A percentile compares a stretch with the other conserved stretches of the same genome.
These are phyloP conservation scores for Microtus ochrogaster DNA, from an alignment of 2,113 vertebrate species.

Conservation along the genomic window DNA sequence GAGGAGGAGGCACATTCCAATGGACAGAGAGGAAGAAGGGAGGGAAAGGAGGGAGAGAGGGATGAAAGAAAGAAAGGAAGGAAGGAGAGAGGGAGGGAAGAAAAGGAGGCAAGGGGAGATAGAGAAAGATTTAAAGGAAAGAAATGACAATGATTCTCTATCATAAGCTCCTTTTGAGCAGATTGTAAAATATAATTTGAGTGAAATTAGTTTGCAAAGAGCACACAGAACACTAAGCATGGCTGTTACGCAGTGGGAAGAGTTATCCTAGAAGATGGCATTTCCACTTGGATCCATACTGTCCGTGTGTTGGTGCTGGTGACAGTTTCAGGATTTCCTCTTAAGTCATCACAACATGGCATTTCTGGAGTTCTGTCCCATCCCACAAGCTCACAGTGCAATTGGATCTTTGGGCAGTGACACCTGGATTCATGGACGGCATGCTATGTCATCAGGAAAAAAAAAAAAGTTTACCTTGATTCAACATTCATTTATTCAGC, in stretches of 20 bases:
- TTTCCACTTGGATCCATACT: slow-evolving; percentile 67
- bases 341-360: not conserved
- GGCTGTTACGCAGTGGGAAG: slow-evolving; percentile 81
- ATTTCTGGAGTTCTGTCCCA: slow-evolving; percentile 66
- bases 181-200: slow-evolving; percentile 84
- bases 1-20: slow-evolving; percentile 73
- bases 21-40: not conserved
- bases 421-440: slow-evolving; percentile 45
- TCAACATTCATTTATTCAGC: slow-evolving; percentile 48
- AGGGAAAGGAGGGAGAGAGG: not conserved
- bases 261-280: slow-evolving; percentile 78
- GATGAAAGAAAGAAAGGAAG: not conserved
- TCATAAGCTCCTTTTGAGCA: slow-evolving; percentile 83
- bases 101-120: slow-evolving; percentile 15
- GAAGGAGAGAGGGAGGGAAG: not conserved
- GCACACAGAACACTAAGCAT: slow-evolving; percentile 78
- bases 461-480: slow-evolving; percentile 6
- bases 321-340: slow-evolving; percentile 43
- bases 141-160: slow-evolving; percentile 79
- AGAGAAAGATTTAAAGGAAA: slow-evolving; percentile 72
- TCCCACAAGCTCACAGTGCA: slow-evolving; percentile 31
- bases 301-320: slow-evolving; percentile 52
- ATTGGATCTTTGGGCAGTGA: slow-evolving; percentile 51
- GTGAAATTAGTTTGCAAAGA: slow-evolving; percentile 85
- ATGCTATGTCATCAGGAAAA: not conserved